Evolutionary conservation across 2,113 vertebrate species (phyloP).

Genomic region (Hippolais icterina): DNA sequence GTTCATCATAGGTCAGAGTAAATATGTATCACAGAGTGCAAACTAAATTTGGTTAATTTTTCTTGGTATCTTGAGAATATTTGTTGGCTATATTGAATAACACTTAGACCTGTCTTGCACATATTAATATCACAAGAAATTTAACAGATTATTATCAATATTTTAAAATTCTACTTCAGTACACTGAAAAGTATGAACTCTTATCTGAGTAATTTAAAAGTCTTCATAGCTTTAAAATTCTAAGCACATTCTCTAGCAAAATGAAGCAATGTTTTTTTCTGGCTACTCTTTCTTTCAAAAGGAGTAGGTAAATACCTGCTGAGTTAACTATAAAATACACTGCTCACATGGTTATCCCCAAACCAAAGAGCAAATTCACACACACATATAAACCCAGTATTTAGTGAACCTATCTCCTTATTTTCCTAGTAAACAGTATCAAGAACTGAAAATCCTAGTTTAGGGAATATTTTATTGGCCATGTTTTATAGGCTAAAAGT

Average conservation of each 20-base stretch:
- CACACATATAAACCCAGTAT: neutral
- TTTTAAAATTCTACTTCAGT: neutral
- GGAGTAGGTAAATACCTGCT: neutral
- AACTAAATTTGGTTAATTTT: neutral
- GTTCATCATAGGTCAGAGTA: neutral
- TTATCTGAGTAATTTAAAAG: neutral
- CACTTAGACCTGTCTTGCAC: neutral
- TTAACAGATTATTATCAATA: neutral
- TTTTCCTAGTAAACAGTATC: neutral
- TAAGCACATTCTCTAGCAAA: neutral
- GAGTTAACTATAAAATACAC: neutral
- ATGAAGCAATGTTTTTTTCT: neutral
- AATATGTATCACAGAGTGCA: neutral
- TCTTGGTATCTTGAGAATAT: neutral
- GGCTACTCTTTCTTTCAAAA: neutral
- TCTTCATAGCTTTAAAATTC: neutral
- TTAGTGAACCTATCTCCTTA: neutral
- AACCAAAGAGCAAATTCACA: neutral
- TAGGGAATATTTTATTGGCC: neutral
- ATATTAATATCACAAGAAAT: neutral
- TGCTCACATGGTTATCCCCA: neutral
- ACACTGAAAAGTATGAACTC: neutral
- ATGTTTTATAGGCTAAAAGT: neutral
- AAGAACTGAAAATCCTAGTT: neutral
- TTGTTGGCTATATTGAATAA: neutral